Base-by-base conservation (phyloP, 2,113 vertebrate species). In the Fukomys damarensis region DNA sequence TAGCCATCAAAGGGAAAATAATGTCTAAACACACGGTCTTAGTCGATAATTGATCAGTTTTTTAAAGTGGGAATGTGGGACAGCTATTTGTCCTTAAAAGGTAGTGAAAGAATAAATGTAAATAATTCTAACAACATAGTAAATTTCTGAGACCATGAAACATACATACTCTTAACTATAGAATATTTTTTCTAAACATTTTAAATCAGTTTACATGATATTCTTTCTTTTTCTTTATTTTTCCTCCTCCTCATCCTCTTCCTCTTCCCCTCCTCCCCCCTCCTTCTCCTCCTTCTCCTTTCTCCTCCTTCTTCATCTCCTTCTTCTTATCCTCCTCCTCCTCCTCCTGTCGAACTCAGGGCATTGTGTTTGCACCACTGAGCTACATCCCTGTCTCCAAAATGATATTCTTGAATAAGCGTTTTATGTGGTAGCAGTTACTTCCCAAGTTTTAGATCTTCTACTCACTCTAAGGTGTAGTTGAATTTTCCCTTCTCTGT, bases 121-220 rank as follows among this genome's bases (percentile, higher is more conserved):
- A 80, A 85, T 56, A 85, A 46, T 14, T 72, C 68, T 91, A 26
- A 30, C 72, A 58, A 35, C 26, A 41, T 22, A 56, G 38, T 96
- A 38, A 83, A 86, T 56, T 94, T 74, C 52, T 26, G 59, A 91
- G 76, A 20, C 70, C 20, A 30, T 77, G 41, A 86, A 86, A 86
- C 28, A 20, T 91, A 49, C 80, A 22, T 58, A 43, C 32, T 52
- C 41, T 80, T 56, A 38, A 59, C 20, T 84, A 28, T 22, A 76
- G 68, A 76, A 74, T 63, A 13, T 70, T 86, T 77, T 83, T 92
- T 77, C 35, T 89, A 82, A 90, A 90, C 8, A 6, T 95, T 91
- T 95, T 81, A 63, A 46, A 74, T 86, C 76, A 46, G 58, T 59
- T 84, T 86, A 61, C 59, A 91, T 82, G 82, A 20, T 68, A 52